Conservation (phyloP, 1,140 invertebrate species). For the Brachionus plicatilis region DNA sequence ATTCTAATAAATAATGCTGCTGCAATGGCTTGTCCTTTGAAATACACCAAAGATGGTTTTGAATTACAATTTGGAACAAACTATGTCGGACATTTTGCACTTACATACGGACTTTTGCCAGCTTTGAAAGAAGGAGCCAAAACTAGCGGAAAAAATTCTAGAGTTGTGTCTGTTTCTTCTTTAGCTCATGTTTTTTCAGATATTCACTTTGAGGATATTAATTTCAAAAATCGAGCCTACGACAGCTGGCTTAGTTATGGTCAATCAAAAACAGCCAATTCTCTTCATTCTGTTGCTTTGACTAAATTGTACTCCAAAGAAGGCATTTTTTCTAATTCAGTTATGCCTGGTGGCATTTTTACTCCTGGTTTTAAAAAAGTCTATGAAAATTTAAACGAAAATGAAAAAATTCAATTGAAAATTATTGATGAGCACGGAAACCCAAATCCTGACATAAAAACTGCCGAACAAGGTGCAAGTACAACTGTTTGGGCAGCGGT, state of each 20-base stretch:
- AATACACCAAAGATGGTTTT: slow-evolving; percentile 64
- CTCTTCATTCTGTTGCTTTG: slow-evolving; percentile 44
- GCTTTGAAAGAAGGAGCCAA: neutral
- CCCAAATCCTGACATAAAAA: neutral
- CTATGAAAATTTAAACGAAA: neutral
- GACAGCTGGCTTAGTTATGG: slow-evolving; percentile 39
- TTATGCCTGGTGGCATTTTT: neutral
- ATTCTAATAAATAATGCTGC: neutral
- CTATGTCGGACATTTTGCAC: slow-evolving; percentile 53
- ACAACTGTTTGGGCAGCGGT: slow-evolving; percentile 72
- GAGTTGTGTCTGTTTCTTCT: slow-evolving; percentile 46
- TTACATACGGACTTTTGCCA: slow-evolving; percentile 46
- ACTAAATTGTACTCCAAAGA: neutral
- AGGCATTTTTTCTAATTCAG: neutral
- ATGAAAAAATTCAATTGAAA: neutral
- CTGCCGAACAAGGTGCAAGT: slow-evolving; percentile 64
- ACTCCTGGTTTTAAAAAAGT: neutral
- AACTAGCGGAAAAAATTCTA: neutral
- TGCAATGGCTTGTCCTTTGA: neutral
- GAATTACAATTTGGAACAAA: slow-evolving; percentile 65
- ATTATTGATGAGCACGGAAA: neutral
- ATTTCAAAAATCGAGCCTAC: slow-evolving; percentile 2
- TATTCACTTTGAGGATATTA: slow-evolving; percentile 39
- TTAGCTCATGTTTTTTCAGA: slow-evolving; percentile 42
- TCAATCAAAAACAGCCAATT: slow-evolving; percentile 50